Evolutionary conservation across 2,888 invertebrate species (phyloP).

Genomic region (Scaptomyza parva): DNA sequence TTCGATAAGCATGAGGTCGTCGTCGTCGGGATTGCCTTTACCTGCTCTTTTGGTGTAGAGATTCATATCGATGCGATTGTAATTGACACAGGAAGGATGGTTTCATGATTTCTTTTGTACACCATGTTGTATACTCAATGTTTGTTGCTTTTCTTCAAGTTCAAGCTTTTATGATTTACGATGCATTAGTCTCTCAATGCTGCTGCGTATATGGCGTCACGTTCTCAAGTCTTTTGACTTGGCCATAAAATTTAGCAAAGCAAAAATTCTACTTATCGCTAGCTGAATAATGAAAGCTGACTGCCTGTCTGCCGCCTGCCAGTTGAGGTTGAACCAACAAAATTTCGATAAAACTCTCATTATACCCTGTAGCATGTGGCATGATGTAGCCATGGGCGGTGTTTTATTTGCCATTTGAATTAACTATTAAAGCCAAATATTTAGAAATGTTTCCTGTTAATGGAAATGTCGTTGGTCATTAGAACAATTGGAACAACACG

Average conservation of each 20-base stretch:
- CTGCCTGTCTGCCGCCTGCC: constrained; percentile 5
- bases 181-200: neutral
- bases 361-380: constrained; percentile 15
- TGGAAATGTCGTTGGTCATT: neutral
- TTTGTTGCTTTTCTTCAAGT: constrained; percentile 9
- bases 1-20: constrained; percentile 24
- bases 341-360: constrained; percentile 34
- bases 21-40: constrained; percentile 17
- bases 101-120: neutral
- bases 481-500: neutral
- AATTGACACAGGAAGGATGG: neutral
- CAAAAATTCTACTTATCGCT: constrained; percentile 39
- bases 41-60: neutral
- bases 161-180: constrained; percentile 43
- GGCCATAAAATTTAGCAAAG: constrained; percentile 22
- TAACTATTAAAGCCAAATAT: neutral
- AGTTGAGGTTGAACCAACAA: constrained; percentile 18
- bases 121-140: constrained; percentile 39
- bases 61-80: neutral
- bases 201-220: constrained; percentile 50
- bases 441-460: neutral
- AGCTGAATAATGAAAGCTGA: constrained; percentile 25
- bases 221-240: constrained; percentile 28
- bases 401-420: constrained; percentile 1
- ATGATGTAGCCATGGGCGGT: neutral